Percentiles rank a stretch among this genome's conserved stretches.
Evolutionary conservation across 2,888 invertebrate species (phyloP).

Genomic region (Chelonus formosanus): DNA sequence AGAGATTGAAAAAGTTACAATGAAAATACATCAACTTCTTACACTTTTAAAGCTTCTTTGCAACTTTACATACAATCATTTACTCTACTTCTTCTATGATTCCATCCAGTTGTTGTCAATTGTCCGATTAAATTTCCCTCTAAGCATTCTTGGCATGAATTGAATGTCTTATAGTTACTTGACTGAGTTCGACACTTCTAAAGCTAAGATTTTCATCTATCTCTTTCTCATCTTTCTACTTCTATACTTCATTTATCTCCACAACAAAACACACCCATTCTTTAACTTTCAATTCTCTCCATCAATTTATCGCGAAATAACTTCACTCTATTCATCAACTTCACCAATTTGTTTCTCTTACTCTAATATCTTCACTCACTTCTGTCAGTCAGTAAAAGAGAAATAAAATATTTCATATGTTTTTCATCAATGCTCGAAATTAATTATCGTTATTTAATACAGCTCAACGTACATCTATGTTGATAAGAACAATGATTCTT

Average conservation of each 20-base stretch:
- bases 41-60: background rate
- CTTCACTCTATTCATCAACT: too few relatives aligned
- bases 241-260: conserved; percentile 11
- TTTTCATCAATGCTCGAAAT: too few relatives aligned
- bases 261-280: conserved; percentile 3
- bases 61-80: background rate
- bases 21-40: conserved; percentile 18
- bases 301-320: conserved; percentile 4
- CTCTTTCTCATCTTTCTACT: background rate
- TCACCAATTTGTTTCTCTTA: too few relatives aligned
- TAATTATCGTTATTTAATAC: too few relatives aligned
- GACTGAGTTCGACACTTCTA: conserved; percentile 17
- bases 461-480: too few relatives aligned
- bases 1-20: conserved; percentile 28
- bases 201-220: conserved; percentile 11
- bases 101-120: conserved; percentile 10
- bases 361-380: too few relatives aligned
- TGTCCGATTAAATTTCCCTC: conserved; percentile 8
- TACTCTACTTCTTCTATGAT: conserved; percentile 9
- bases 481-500: too few relatives aligned
- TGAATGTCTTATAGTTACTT: conserved; percentile 20
- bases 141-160: conserved; percentile 31
- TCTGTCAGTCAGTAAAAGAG: too few relatives aligned
- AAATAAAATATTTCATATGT: too few relatives aligned
- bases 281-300: conserved; percentile 6